Base-by-base conservation (phyloP, 2,113 vertebrate species). In the Sinocyclocheilus rhinocerous region DNA sequence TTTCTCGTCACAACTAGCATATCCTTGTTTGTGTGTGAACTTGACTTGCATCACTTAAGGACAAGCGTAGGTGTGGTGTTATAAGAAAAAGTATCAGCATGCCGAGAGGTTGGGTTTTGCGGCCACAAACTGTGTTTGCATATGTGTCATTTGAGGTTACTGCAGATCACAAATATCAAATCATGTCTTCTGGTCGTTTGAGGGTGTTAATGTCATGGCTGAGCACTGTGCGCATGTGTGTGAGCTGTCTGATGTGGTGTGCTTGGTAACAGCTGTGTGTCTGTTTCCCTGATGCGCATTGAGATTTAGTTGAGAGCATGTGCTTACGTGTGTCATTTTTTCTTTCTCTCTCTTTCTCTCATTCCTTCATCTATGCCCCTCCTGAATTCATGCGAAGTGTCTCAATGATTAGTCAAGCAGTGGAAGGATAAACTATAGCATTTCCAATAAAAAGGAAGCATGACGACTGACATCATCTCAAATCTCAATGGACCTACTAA, bases 251-350 rank as follows among this genome's bases (percentile, higher is more conserved):
- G 20, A n/a, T 84, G 81, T 88, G 70, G 36, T 75, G 61, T 87
- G 81, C 85, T 85, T 85, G 86, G 86, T 81, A 18, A 88, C 90
- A 91, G 90, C 89, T 89, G 87, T 29, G 50, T 55, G 69, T 61
- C n/a, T 78, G 52, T 50, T n/a, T 81, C 24, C 72, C 52, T 55
- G 59, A 67, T 42, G 11, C 15, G 6, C 65, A 18, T 2, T 45
- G 50, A 55, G 12, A 15, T 33, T 77, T 24, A 33, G 24, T 33
- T 76, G 65, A 69, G 13, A 55, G 39, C 67, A 48, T 20, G 57
- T 59, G 67, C 16, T 83, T 20, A 2, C 11, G 29, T 83, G 45
- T 83, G 26, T 55, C 33, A 57, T 72, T 84, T 36, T 84, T 48
- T 10, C 63, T 82, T 7, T 29, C 61, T 29, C 45, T 22, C 63